Conservation (phyloP, 2,113 vertebrate species). For the Vombatus ursinus region DNA sequence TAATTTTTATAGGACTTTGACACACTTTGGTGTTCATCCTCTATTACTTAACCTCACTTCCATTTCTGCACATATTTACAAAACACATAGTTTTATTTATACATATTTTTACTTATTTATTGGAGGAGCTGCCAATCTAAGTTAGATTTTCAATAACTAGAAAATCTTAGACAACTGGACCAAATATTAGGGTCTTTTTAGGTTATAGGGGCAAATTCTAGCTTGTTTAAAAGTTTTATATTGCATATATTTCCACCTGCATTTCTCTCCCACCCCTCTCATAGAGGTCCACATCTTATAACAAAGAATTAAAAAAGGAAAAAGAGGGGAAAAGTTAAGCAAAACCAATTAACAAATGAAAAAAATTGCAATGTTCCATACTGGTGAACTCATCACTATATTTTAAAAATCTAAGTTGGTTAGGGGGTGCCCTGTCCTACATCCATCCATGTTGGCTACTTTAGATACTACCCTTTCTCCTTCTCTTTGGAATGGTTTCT, state of each 20-base stretch:
- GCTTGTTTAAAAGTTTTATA: slow-evolving; percentile 3
- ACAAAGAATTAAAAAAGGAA: not conserved
- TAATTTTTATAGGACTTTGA: too few species aligned
- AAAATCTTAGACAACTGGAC: not conserved
- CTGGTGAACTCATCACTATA: not conserved
- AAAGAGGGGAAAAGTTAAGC: not conserved
- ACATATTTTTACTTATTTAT: not conserved
- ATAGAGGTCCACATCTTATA: not conserved
- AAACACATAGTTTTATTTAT: too few species aligned
- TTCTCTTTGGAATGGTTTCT: not conserved
- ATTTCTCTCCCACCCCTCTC: not conserved
- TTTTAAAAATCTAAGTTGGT: not conserved
- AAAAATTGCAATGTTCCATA: not conserved
- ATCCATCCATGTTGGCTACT: not conserved
- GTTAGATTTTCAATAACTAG: not conserved
- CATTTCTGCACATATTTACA: too few species aligned
- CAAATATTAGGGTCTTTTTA: slow-evolving; percentile 13
- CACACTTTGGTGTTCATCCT: too few species aligned
- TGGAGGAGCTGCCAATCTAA: not conserved
- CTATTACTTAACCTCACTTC: too few species aligned
- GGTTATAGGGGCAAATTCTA: not conserved
- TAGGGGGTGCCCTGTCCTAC: too few species aligned
- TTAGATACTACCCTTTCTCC: not conserved
- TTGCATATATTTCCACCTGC: not conserved
- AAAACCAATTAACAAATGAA: not conserved